Percentiles rank a stretch among this genome's conserved stretches.
Evolutionary conservation across 2,888 invertebrate species (phyloP).

Genomic region (Melieria omissa): DNA sequence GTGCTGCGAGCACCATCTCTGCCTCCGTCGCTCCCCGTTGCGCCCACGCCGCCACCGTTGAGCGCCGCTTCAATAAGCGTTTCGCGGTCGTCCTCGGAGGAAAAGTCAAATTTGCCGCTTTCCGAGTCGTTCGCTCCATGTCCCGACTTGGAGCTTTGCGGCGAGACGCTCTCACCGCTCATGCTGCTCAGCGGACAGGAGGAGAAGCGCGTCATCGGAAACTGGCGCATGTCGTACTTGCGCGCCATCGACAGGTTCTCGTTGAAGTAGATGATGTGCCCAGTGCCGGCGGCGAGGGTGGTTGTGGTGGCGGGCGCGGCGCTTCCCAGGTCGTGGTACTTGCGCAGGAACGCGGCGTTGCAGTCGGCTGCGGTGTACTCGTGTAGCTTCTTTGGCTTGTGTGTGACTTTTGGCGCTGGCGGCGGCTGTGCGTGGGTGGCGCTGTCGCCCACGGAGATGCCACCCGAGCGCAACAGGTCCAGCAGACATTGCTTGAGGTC

Average conservation of each 20-base stretch:
- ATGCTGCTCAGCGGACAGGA: conserved; percentile 45
- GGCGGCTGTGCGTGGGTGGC: conserved; percentile 19
- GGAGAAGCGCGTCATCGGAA: conserved; percentile 53
- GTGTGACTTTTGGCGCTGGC: conserved; percentile 42
- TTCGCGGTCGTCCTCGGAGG: conserved; percentile 60
- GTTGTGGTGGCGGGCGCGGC: conserved; percentile 21
- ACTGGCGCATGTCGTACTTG: conserved; percentile 59
- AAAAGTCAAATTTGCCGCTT: conserved; percentile 59
- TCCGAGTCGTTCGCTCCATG: conserved; percentile 50
- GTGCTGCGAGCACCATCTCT: not conserved
- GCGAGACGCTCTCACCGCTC: conserved; percentile 47
- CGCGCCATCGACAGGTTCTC: conserved; percentile 67
- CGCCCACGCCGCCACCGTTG: conserved; percentile 25
- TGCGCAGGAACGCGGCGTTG: conserved; percentile 61
- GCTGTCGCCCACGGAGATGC: conserved; percentile 50
- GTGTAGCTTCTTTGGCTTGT: conserved; percentile 62
- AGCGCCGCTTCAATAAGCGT: conserved; percentile 44
- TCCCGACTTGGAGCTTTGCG: conserved; percentile 45
- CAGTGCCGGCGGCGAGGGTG: conserved; percentile 27
- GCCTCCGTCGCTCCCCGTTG: not conserved
- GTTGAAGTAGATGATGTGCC: conserved; percentile 65
- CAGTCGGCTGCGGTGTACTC: conserved; percentile 63
- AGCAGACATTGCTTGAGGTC: conserved; percentile 65
- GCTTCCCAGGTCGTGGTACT: conserved; percentile 57
- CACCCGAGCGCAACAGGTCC: conserved; percentile 61